Evolutionary conservation across 1,140 invertebrate species (phyloP).

Genomic region (Papilio helenus): DNA sequence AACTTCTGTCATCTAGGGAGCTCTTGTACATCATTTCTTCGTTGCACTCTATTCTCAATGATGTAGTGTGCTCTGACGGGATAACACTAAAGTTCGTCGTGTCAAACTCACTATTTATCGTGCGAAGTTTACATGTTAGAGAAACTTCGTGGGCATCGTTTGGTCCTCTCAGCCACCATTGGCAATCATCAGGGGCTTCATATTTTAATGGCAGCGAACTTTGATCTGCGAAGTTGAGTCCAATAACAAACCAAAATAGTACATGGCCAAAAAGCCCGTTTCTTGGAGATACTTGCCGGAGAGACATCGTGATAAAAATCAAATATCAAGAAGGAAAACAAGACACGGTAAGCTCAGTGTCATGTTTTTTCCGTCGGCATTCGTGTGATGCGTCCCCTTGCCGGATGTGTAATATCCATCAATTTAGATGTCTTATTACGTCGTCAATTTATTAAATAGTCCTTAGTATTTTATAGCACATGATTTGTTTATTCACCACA

Average conservation of each 20-base stretch:
- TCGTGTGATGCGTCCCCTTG: conserved; percentile 73
- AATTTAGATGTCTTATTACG: conserved; percentile 77
- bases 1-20: conserved; percentile 89
- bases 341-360: conserved; percentile 76
- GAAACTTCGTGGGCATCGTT: conserved; percentile 87
- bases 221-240: conserved; percentile 77
- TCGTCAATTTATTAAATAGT: conserved; percentile 70
- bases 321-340: conserved; percentile 81
- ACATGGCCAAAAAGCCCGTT: conserved; percentile 68
- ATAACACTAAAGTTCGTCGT: conserved; percentile 95
- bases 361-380: conserved; percentile 82
- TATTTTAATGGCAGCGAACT: conserved; percentile 86
- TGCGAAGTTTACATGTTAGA: conserved; percentile 90
- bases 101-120: conserved; percentile 92
- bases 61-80: conserved; percentile 91
- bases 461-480: conserved; percentile 64
- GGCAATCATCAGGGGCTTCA: conserved; percentile 92
- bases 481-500: conserved; percentile 44
- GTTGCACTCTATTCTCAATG: conserved; percentile 90
- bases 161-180: conserved; percentile 86
- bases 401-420: conserved; percentile 80
- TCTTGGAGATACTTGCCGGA: conserved; percentile 58
- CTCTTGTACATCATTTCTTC: conserved; percentile 88
- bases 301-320: conserved; percentile 76
- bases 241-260: conserved; percentile 76